Percentiles rank a stretch among this genome's conserved stretches.
phyloP scores from a whole-genome alignment of 2,888 invertebrate genomes.

The Rhagophthalmus giganteus region DNA sequence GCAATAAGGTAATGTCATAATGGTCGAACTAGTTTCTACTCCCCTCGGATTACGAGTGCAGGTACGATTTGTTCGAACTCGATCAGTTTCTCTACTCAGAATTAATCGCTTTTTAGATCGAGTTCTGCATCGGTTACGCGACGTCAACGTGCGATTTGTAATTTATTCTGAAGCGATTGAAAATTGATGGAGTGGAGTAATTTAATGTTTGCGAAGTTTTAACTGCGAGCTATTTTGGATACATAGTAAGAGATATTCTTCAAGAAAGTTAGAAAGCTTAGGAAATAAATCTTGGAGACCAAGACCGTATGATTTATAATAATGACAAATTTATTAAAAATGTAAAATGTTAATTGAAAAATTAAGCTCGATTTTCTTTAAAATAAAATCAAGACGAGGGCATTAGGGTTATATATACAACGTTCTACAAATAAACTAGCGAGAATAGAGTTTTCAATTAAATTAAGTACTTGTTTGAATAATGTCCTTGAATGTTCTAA shows the following conservation, averaged over 20 bases:
- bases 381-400: too few relatives aligned
- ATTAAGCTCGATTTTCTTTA: too few relatives aligned
- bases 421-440: too few relatives aligned
- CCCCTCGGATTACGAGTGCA: slow-evolving; percentile 16
- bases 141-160: slow-evolving; percentile 31
- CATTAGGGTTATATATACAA: too few relatives aligned
- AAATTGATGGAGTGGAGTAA: slow-evolving; percentile 32
- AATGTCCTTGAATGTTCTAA: neutral
- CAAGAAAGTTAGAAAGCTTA: slow-evolving; percentile 11
- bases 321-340: too few relatives aligned
- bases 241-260: slow-evolving; percentile 9
- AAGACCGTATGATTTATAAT: too few relatives aligned
- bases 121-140: slow-evolving; percentile 32
- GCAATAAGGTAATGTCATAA: slow-evolving; percentile 38
- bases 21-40: slow-evolving; percentile 11
- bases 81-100: slow-evolving; percentile 21
- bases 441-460: slow-evolving; percentile 8
- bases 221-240: slow-evolving; percentile 22
- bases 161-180: slow-evolving; percentile 31
- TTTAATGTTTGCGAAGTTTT: slow-evolving; percentile 29
- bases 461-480: slow-evolving; percentile 6
- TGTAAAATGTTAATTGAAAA: too few relatives aligned
- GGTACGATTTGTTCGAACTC: slow-evolving; percentile 28
- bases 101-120: slow-evolving; percentile 31
- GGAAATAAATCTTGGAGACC: slow-evolving; percentile 4